Evolutionary conservation across 2,113 vertebrate genomes (phyloP).

Genomic region (Chinchilla lanigera): DNA sequence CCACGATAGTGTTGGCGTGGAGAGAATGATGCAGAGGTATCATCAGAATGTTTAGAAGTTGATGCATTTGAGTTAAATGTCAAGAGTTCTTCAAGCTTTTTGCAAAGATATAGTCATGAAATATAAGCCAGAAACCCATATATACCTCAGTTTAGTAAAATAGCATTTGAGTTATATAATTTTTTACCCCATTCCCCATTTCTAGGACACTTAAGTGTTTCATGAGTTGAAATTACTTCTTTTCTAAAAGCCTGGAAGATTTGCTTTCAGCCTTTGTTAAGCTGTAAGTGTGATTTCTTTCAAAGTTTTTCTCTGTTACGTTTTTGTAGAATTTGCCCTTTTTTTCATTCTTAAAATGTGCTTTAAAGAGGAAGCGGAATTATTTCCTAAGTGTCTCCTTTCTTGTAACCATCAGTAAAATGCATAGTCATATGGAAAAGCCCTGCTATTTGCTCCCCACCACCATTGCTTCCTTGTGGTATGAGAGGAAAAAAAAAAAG

Average conservation of each 20-base stretch:
- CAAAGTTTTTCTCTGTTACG: neutral
- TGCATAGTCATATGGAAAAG: neutral
- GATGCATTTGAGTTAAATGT: neutral
- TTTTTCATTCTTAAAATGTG: conserved; percentile 50
- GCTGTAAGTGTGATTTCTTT: conserved; percentile 1
- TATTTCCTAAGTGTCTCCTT: conserved; percentile 49
- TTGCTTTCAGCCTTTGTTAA: neutral
- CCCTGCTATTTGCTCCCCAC: neutral
- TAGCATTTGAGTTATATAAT: conserved; percentile 14
- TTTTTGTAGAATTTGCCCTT: neutral
- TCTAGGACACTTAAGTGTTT: neutral
- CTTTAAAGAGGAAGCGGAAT: conserved; percentile 10
- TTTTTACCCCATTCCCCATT: neutral
- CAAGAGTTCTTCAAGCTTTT: neutral
- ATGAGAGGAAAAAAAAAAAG: conserved; percentile 59
- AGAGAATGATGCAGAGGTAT: neutral
- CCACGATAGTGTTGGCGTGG: neutral
- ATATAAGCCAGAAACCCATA: neutral
- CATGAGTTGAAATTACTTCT: neutral
- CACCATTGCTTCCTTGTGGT: conserved; percentile 60
- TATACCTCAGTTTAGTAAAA: neutral
- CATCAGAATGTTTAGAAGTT: conserved; percentile 33
- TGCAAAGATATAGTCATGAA: neutral
- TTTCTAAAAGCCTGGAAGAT: conserved; percentile 22
- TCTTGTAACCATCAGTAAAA: conserved; percentile 44